Evolutionary conservation across 2,888 invertebrate genomes (phyloP), one percentile per base, ranked within the genome.

Genomic region (Oscheius myriophilus): DNA sequence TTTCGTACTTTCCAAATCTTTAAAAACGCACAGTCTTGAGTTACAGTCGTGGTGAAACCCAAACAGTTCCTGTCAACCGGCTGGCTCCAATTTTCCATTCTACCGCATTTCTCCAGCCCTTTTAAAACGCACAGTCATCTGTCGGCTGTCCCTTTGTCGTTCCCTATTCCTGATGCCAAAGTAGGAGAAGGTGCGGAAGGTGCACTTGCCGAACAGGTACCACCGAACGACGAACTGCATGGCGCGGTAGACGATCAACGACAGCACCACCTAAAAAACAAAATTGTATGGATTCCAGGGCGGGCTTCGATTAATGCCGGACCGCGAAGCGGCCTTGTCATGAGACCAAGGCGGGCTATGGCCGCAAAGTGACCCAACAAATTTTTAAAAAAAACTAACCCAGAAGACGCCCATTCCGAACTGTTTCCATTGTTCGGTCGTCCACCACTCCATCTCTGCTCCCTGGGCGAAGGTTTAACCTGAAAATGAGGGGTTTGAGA

Each of bases 151-250:
- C 11, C 16, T 46, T n/a, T 67, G 70, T 26, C 77, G 23, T 54
- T 73, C 67, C 3, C 66, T 45, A 7, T 67, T 61, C n/a, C 76
- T 73, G 25, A 81, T 70, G 25, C 78, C 80, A 71, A 85, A 85
- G 64, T 83, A 85, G 57, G 75, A 75, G 66, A 85, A 85, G 18
- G 84, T 84, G 14, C 80, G 78, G 75, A 83, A 86, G 33, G 80
- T 76, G 66, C 82, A 83, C 69, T 79, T 79, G 0, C 81, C 80
- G 69, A 81, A 81, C 9, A 81, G 61, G 61, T 79, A 79, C 85
- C 85, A 85, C 25, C 85, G 69, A 12, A 81, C 84, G 21, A 79
- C 76, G 74, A 79, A 85, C 66, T 85, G 85, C 11, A 84, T 75
- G 18, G 76, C 67, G 9, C 81, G 75, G 72, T 82, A 85, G 64